Percentiles rank a stretch among this genome's conserved stretches.
phyloP scores from a whole-genome alignment of 1,140 invertebrate genomes.

The Harpegnathos saltator region DNA sequence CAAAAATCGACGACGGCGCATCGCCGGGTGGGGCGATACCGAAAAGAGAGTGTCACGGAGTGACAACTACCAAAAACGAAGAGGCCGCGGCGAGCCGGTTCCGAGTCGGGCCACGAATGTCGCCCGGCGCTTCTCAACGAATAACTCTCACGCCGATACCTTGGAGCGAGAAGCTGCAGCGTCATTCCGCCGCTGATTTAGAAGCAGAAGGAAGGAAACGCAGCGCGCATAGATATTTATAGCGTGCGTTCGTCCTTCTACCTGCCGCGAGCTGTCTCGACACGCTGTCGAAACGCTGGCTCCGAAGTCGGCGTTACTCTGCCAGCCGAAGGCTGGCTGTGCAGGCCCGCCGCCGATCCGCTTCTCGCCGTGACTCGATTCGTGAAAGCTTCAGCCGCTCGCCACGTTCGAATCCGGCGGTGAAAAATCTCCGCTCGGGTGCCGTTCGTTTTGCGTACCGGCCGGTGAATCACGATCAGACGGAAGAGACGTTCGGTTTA shows the following conservation, averaged over 20 bases:
- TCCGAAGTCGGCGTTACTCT: too few species aligned
- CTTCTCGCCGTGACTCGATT: too few species aligned
- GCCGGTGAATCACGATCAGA: too few species aligned
- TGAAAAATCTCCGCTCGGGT: too few species aligned
- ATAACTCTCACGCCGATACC: conserved; percentile 12
- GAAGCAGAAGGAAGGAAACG: conserved; percentile 26
- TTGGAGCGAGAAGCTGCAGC: conserved; percentile 11
- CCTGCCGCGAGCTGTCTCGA: conserved; percentile 10
- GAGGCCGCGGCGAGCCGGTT: conserved; percentile 27
- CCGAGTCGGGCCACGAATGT: conserved; percentile 29
- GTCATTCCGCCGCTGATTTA: neutral
- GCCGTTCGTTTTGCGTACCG: too few species aligned
- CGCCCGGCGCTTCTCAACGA: conserved; percentile 33
- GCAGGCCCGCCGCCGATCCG: too few species aligned
- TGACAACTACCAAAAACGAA: conserved; percentile 37
- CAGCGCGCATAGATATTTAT: conserved; percentile 46
- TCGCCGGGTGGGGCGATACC: conserved; percentile 16
- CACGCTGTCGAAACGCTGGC: too few species aligned
- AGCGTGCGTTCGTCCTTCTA: conserved; percentile 39
- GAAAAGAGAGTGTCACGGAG: conserved; percentile 30
- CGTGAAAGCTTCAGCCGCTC: too few species aligned
- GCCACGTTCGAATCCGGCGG: too few species aligned
- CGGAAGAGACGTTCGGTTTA: too few species aligned
- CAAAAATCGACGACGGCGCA: conserved; percentile 68
- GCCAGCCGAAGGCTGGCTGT: too few species aligned